phyloP scores from a whole-genome alignment of 2,113 vertebrate species.

The Oryzias curvinotus region DNA sequence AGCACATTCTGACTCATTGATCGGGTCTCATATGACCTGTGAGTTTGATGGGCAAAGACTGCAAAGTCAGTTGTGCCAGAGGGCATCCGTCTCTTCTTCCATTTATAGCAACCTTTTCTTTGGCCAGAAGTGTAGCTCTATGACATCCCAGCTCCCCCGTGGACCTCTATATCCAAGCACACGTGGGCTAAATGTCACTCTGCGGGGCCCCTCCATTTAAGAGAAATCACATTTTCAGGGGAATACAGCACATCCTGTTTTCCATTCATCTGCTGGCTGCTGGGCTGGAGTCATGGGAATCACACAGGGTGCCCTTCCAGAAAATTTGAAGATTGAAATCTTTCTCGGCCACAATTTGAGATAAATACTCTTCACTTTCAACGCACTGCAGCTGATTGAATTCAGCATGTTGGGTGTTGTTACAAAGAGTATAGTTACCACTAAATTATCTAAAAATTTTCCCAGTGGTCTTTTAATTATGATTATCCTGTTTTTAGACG shows the following conservation, averaged over 20 bases:
- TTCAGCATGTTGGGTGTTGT: too few species aligned
- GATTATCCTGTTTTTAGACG: too few species aligned
- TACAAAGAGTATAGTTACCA: too few species aligned
- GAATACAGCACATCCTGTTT: slow-evolving; percentile 14
- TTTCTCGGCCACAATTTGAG: too few species aligned
- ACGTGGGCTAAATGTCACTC: slow-evolving; percentile 65
- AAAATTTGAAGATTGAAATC: too few species aligned
- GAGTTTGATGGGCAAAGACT: slow-evolving; percentile 34
- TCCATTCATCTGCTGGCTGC: too few species aligned
- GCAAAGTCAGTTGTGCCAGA: slow-evolving; percentile 20
- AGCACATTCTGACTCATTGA: neutral
- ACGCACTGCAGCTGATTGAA: too few species aligned
- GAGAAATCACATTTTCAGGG: slow-evolving; percentile 34
- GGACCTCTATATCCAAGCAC: slow-evolving; percentile 21
- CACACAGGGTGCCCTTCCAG: too few species aligned
- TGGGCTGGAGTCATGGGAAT: too few species aligned
- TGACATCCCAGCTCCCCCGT: slow-evolving; percentile 21
- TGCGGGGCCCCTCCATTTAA: slow-evolving; percentile 44
- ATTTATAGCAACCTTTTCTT: slow-evolving; percentile 62
- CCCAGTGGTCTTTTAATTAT: too few species aligned
- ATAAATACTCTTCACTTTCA: too few species aligned
- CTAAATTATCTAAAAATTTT: too few species aligned
- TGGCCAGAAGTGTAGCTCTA: slow-evolving; percentile 41
- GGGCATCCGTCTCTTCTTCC: slow-evolving; percentile 35
- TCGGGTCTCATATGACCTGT: neutral